Conservation (phyloP, 2,113 vertebrate genomes). For the Aepyceros melampus region DNA sequence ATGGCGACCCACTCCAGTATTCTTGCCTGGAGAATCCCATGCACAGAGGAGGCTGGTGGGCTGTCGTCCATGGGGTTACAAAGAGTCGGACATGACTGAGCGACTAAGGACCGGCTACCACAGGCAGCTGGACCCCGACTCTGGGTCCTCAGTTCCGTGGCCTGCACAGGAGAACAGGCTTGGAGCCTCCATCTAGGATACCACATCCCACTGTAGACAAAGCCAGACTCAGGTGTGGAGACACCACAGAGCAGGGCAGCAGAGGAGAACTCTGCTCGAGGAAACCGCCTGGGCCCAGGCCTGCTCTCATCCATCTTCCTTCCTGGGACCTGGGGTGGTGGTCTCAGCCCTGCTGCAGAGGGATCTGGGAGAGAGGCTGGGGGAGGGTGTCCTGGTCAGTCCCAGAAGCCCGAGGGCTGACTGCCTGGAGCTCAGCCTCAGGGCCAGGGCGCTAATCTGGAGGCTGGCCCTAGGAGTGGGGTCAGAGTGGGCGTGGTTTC, state of each 20-base stretch:
- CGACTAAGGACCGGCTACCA: not conserved
- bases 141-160: not conserved
- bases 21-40: not conserved
- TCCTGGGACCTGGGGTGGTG: not conserved
- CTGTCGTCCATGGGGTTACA: not conserved
- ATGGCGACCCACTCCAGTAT: not conserved
- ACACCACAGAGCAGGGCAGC: not conserved
- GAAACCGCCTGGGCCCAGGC: not conserved
- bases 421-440: not conserved
- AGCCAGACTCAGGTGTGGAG: not conserved
- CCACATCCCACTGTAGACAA: not conserved
- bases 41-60: not conserved
- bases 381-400: not conserved
- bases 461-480: not conserved
- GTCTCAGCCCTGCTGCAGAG: not conserved
- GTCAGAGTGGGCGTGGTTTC: not conserved
- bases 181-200: not conserved
- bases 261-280: fast-evolving
- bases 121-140: not conserved
- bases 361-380: not conserved
- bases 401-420: not conserved
- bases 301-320: not conserved
- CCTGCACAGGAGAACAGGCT: not conserved
- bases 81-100: not conserved
- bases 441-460: not conserved